phyloP scores from a whole-genome alignment of 2,797 vertebrate species.

The Phrynocephalus guinanensis region DNA sequence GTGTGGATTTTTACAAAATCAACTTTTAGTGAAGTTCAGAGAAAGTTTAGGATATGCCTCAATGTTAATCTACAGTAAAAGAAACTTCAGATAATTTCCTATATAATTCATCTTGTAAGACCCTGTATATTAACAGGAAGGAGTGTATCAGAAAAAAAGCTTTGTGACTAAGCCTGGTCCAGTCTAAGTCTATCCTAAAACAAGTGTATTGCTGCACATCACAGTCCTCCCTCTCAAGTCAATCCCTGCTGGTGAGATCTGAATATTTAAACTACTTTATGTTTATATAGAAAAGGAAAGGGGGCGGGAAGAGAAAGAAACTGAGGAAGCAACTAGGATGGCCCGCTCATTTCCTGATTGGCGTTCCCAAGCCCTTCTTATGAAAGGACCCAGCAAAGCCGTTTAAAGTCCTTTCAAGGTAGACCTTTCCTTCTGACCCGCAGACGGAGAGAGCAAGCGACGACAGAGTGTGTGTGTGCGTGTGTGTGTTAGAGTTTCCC shows the following conservation, averaged over 20 bases:
- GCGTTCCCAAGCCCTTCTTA: not conserved
- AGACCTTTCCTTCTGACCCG: constrained; percentile 22
- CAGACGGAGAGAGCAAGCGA: not conserved
- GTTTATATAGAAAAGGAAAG: not conserved
- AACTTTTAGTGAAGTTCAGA: not conserved
- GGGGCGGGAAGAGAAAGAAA: not conserved
- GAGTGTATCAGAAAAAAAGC: not conserved
- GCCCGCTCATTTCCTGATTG: not conserved
- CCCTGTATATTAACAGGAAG: constrained; percentile 24
- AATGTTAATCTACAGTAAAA: constrained; percentile 18
- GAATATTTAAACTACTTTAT: not conserved
- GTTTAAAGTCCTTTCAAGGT: constrained; percentile 26
- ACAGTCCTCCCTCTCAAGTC: not conserved
- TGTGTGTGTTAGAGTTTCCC: not conserved
- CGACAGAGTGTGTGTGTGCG: not conserved
- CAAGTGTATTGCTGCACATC: not conserved
- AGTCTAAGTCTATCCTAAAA: not conserved
- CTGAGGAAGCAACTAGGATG: not conserved
- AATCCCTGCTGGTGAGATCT: constrained; percentile 11
- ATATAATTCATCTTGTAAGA: constrained; percentile 7
- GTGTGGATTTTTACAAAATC: too few relatives aligned
- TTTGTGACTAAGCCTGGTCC: not conserved
- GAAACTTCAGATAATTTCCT: not conserved
- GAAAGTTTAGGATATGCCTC: not conserved
- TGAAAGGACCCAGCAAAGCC: constrained; percentile 24